phyloP scores from a whole-genome alignment of 2,888 invertebrate species.

The Mythimna loreyi region DNA sequence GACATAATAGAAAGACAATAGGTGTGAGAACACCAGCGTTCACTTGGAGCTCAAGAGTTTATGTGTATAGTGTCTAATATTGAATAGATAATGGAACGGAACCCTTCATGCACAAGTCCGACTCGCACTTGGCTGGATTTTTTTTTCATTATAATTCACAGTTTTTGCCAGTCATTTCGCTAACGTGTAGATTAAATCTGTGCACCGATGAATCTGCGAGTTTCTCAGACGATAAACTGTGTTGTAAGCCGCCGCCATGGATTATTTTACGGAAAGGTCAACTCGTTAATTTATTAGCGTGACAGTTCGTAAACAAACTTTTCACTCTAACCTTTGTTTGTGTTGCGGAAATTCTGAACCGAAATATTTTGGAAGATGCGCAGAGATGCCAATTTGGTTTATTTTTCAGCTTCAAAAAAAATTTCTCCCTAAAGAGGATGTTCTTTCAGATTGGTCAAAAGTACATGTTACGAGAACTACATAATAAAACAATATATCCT shows the following conservation, averaged over 20 bases:
- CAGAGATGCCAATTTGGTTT: neutral
- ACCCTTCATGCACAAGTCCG: no score
- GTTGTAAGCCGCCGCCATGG: constrained; percentile 15
- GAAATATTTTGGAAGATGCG: constrained; percentile 11
- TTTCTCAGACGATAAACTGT: constrained; percentile 31
- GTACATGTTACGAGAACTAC: no score
- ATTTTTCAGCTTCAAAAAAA: no score
- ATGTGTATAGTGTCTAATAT: no score
- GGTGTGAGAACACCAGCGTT: no score
- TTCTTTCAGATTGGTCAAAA: no score
- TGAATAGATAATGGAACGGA: no score
- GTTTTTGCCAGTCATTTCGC: constrained; percentile 53
- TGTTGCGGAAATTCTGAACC: constrained; percentile 8
- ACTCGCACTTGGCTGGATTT: neutral
- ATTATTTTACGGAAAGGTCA: constrained; percentile 54
- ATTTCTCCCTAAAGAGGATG: no score
- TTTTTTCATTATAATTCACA: constrained; percentile 36
- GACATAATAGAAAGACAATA: no score
- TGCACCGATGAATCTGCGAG: constrained; percentile 45
- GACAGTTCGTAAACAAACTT: constrained; percentile 47
- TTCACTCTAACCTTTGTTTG: constrained; percentile 35
- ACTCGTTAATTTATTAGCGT: constrained; percentile 54
- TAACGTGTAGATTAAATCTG: constrained; percentile 54
- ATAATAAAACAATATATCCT: no score
- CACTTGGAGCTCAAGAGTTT: no score